These are phyloP conservation scores for Agonum fuliginosum DNA, from an alignment of 2,888 invertebrate species.

Conservation along the genomic window DNA sequence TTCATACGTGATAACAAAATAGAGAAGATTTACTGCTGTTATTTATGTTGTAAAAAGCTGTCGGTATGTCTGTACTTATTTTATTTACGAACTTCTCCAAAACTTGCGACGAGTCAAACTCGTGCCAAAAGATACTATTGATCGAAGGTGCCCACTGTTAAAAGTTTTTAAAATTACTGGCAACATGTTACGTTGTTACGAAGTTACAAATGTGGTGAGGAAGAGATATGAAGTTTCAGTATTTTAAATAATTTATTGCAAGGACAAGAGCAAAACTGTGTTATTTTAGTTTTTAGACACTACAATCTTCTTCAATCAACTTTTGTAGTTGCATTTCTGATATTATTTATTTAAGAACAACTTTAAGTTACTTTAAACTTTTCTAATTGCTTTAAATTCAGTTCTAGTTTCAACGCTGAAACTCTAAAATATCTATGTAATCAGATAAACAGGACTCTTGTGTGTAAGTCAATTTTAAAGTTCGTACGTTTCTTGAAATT, in stretches of 20 bases:
- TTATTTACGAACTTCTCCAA: background rate
- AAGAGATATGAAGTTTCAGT: constrained; percentile 12
- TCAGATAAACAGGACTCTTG: no score
- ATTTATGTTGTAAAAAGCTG: background rate
- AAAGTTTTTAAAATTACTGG: constrained; percentile 15
- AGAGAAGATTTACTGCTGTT: constrained; percentile 10
- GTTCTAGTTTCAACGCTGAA: no score
- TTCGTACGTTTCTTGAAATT: no score
- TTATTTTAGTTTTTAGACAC: constrained; percentile 1
- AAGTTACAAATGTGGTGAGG: background rate
- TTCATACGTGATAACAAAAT: background rate
- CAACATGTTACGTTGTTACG: background rate
- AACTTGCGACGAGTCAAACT: background rate
- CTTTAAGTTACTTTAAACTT: no score
- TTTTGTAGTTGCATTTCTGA: background rate
- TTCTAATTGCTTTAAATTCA: no score
- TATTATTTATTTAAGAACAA: background rate
- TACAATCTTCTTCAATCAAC: constrained; percentile 13
- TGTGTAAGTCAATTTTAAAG: no score
- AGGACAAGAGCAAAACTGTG: background rate
- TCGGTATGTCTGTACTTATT: constrained; percentile 7
- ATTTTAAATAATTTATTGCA: constrained; percentile 21
- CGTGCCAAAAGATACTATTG: constrained; percentile 30
- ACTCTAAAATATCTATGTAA: no score
- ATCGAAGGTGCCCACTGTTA: constrained; percentile 4